These are phyloP conservation scores for Heliocidaris tuberculata DNA, from an alignment of 35 echinoderm and acorn worm species.

Conservation along the genomic window DNA sequence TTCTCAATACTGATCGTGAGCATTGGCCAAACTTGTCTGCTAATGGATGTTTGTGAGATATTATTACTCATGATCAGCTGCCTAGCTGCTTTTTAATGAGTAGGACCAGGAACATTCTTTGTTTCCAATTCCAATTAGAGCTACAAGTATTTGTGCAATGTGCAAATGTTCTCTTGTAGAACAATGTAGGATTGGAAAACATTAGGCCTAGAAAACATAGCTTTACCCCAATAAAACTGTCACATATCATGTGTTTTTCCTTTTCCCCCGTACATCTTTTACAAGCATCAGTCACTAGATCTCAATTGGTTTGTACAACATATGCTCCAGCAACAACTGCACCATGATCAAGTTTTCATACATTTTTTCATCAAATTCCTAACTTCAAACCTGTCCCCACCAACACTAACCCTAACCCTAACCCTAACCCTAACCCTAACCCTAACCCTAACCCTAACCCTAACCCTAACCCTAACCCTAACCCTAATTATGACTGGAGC, in stretches of 20 bases:
- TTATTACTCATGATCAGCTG: neutral
- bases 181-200: neutral
- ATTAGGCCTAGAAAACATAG: neutral
- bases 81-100: neutral
- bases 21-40: neutral
- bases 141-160: neutral
- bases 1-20: neutral
- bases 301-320: too few relatives aligned
- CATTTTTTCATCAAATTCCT: too few relatives aligned
- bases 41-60: neutral
- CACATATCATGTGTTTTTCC: neutral
- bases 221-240: neutral
- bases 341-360: too few relatives aligned
- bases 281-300: neutral
- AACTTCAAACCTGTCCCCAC: too few relatives aligned
- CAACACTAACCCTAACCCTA: neutral
- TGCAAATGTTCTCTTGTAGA: neutral
- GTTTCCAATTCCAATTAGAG: neutral
- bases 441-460: neutral
- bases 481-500: neutral
- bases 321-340: too few relatives aligned
- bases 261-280: neutral
- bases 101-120: neutral
- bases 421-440: neutral
- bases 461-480: too few relatives aligned